Base-by-base conservation (phyloP, 2,888 invertebrate species). In the Euclidia mi region DNA sequence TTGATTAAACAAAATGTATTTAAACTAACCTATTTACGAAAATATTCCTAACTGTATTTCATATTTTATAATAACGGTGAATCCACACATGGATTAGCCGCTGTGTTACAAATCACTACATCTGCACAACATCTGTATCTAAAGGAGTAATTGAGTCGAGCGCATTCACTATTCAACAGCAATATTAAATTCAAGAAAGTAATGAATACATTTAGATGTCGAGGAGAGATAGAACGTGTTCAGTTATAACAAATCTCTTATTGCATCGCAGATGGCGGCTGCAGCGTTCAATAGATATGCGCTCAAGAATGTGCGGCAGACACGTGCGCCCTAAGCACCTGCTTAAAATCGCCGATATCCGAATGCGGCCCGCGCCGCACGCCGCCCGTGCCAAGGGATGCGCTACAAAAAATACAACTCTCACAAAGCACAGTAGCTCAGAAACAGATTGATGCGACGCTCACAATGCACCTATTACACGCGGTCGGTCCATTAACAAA, bases 401-500 rank as follows among this genome's bases (percentile, higher is more conserved):
- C 44, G 56, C 61, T 43, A 72, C 57, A 82, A 82, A 82, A 85
- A 84, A 67, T 45, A 76, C 66, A 56, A 71, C 62, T 60, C 29
- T 29, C 35, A 60, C 57, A 63, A 55, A 72, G 49, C 63, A 65
- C 74, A 55, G 75, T 72, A 78, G 76, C 73, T 48, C 69, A 79
- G 71, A 68, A 69, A 69, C 74, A 77, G 71, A 83, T 76, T 71
- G 72, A 79, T 73, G 74, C 59, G 76, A 75, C 77, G 60, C 64
- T 60, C 62, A 79, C 81, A 85, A 87, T 84, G 76, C 82, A 82
- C 71, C 73, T 75, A 80, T 84, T 84, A 78, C 84, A 87, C 80
- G 81, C 88, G 86, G 85, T 85, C 88, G 86, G 85, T 85, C 89
- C 89, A 90, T 91, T 91, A 88, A 83, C 75, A 79, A 84, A 80